phyloP scores from a whole-genome alignment of 1,140 invertebrate genomes.

The Idris sp. region DNA sequence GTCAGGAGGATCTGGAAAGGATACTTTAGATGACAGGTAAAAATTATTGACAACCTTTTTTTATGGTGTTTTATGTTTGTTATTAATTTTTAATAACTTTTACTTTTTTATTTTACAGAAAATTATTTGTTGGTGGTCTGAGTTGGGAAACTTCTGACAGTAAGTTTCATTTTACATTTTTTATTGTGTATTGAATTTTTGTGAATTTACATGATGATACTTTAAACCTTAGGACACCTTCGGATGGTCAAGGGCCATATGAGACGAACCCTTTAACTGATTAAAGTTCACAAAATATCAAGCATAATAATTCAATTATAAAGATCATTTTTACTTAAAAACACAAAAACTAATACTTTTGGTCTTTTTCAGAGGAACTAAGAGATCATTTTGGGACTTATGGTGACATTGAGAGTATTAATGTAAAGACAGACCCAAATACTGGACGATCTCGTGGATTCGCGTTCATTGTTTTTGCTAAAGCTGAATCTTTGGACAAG shows the following conservation, averaged over 20 bases:
- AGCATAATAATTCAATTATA: not conserved
- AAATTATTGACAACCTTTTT: constrained; percentile 65
- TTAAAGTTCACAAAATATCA: constrained; percentile 69
- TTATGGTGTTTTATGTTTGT: constrained; percentile 20
- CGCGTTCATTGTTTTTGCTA: constrained; percentile 96
- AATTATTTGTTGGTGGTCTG: constrained; percentile 97
- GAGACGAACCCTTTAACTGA: constrained; percentile 62
- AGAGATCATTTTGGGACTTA: constrained; percentile 93
- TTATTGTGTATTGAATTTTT: constrained; percentile 14
- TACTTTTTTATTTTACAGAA: constrained; percentile 87
- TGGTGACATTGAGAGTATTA: constrained; percentile 95
- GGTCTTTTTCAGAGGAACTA: constrained; percentile 87
- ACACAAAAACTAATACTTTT: constrained; percentile 21
- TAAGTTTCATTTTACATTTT: constrained; percentile 81
- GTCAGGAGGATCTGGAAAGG: constrained; percentile 71
- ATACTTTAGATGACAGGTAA: constrained; percentile 76
- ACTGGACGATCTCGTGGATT: constrained; percentile 94
- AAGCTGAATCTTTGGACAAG: constrained; percentile 92
- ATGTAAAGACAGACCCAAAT: constrained; percentile 94
- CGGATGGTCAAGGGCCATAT: constrained; percentile 72
- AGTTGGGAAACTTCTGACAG: constrained; percentile 99
- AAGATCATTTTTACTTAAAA: too few relatives aligned
- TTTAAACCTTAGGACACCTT: constrained; percentile 74
- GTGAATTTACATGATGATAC: constrained; percentile 57
- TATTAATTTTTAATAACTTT: constrained; percentile 36